phyloP scores from a whole-genome alignment of 2,797 vertebrate species.

The Spinibarbus caldwelli region DNA sequence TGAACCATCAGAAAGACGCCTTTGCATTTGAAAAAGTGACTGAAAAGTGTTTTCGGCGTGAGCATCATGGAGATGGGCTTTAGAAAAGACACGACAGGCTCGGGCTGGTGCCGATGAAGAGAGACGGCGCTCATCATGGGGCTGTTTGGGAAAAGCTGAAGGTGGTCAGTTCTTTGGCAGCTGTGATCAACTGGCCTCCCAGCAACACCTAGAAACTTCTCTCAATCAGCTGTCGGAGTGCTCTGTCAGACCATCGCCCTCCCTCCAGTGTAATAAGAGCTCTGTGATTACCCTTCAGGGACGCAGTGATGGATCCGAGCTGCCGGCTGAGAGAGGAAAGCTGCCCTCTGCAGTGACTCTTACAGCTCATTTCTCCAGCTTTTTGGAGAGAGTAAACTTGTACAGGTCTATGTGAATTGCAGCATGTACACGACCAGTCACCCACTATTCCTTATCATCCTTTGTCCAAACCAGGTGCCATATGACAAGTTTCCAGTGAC shows the following conservation, averaged over 20 bases:
- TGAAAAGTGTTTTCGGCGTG: neutral
- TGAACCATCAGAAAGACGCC: neutral
- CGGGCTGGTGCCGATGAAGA: slow-evolving; percentile 15
- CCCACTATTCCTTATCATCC: neutral
- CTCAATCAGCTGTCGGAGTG: slow-evolving; percentile 63
- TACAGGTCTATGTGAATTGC: slow-evolving; percentile 8
- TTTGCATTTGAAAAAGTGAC: neutral
- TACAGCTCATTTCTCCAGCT: slow-evolving; percentile 32
- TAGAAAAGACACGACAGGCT: neutral
- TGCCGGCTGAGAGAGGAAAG: slow-evolving; percentile 34
- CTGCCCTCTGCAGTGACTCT: slow-evolving; percentile 23
- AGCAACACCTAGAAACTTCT: slow-evolving; percentile 35
- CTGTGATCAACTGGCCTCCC: slow-evolving; percentile 62
- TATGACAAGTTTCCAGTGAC: neutral
- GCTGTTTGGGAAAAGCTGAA: slow-evolving; percentile 63
- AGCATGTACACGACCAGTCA: neutral
- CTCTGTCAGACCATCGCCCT: slow-evolving; percentile 70
- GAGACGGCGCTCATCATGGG: slow-evolving; percentile 13
- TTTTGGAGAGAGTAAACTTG: slow-evolving; percentile 29
- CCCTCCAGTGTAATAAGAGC: slow-evolving; percentile 74
- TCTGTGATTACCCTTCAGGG: slow-evolving; percentile 77
- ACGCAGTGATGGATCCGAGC: slow-evolving; percentile 70
- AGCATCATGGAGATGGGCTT: neutral
- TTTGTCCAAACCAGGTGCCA: neutral
- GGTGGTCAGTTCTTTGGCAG: slow-evolving; percentile 67